Base-by-base conservation (phyloP, 2,888 invertebrate species). In the Agriopis marginaria region DNA sequence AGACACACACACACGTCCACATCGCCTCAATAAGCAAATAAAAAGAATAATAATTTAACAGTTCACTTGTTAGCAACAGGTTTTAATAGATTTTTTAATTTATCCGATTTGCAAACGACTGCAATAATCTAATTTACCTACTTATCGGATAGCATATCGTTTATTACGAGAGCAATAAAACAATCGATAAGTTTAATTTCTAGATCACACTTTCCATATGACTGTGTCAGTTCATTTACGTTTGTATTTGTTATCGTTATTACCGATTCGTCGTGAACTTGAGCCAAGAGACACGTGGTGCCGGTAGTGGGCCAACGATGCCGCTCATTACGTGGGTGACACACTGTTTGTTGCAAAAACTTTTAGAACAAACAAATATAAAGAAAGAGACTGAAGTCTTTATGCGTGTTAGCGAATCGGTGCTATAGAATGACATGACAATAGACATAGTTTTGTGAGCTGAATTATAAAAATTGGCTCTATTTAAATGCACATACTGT, bases 281-380 rank as follows among this genome's bases (percentile, higher is more conserved):
- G 67, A 66, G 74, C 73, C 73, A 73, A 75, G 60, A 58, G 58
- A 69, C 63, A 75, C 70, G 75, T 74, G 72, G 66, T 65, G 51
- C 11, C 11, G 54, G 53, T 60, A 73, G 71, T 73, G 65, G 72
- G 17, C 42, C 49, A 40, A 40, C 10, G 44, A 47, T 56, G 60
- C 32, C n/a, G 45, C 23, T 8, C 47, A 54, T 50, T 71, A 63
- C 66, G 65, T 68, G 55, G 50, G 54, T 58, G 50, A 44, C 44
- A 40, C 40, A 56, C 61, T 65, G 51, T 66, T 62, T 63, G 17
- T 63, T 53, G 40, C 47, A 32, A 32, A 32, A 49, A 32, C n/a
- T 39, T 40, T 60, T 56, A 60, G 32, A 39, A 68, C 50, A 54
- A 59, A 54, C 45, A 63, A 68, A 69, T 56, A 56, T 53, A 59